phyloP scores from a whole-genome alignment of 2,113 vertebrate genomes.

The Tupaia tana region DNA sequence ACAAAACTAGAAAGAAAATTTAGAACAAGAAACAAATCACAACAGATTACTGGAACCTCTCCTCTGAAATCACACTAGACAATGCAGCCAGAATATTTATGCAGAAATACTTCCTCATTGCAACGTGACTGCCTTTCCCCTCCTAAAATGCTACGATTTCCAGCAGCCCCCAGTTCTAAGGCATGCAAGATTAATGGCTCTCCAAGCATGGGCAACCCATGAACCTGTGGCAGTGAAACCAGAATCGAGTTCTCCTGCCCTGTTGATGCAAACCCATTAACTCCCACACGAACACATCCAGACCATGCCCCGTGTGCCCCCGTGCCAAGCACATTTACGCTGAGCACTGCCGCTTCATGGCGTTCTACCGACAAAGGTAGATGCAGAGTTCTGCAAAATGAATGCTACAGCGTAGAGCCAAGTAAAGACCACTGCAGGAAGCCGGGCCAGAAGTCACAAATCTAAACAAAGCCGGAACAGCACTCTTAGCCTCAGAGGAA shows the following conservation, averaged over 20 bases:
- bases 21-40: background rate
- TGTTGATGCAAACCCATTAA: constrained; percentile 16
- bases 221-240: constrained; percentile 24
- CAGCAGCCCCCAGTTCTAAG: constrained; percentile 23
- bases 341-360: background rate
- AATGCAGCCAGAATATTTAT: background rate
- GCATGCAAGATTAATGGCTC: constrained; percentile 40
- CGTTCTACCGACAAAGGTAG: background rate
- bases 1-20: background rate
- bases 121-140: background rate
- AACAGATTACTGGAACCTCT: constrained; percentile 14
- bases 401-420: background rate
- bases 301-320: background rate
- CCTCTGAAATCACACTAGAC: constrained; percentile 1
- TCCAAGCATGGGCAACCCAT: background rate
- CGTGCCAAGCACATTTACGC: constrained; percentile 1
- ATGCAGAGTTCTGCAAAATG: background rate
- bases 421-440: constrained; percentile 36
- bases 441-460: constrained; percentile 47
- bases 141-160: background rate
- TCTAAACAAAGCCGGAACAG: constrained; percentile 57
- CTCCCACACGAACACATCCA: background rate
- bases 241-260: constrained; percentile 20
- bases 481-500: constrained; percentile 57
- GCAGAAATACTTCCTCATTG: background rate